phyloP scores from a whole-genome alignment of 2,113 vertebrate species.

The Seriola dumerili region DNA sequence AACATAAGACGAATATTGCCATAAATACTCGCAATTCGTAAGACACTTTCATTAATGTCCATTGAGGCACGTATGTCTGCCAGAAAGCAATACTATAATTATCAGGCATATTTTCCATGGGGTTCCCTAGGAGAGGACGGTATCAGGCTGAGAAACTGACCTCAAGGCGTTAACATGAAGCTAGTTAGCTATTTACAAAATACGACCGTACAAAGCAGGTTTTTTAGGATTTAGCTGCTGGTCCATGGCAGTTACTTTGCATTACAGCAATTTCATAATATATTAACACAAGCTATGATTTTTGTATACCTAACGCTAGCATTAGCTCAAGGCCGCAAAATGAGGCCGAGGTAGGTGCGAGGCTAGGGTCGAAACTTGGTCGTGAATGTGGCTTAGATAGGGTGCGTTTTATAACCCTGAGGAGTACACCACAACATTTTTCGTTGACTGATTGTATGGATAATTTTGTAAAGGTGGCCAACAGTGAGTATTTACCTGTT shows the following conservation, averaged over 20 bases:
- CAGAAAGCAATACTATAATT: neutral
- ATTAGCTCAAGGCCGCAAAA: slow-evolving; percentile 72
- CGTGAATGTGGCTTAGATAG: neutral
- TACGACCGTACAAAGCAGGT: neutral
- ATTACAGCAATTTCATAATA: neutral
- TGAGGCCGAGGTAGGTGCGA: slow-evolving; percentile 31
- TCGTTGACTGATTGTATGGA: accelerated
- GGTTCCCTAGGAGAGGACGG: neutral
- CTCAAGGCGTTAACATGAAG: neutral
- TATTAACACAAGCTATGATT: neutral
- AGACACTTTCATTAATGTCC: neutral
- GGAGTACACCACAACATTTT: accelerated
- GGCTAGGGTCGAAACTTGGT: neutral
- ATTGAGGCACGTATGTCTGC: neutral
- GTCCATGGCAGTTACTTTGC: accelerated
- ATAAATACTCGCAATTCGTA: neutral
- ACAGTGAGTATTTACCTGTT: slow-evolving; percentile 54
- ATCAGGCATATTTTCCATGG: too few relatives aligned
- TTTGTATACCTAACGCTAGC: slow-evolving; percentile 27
- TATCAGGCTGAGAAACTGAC: neutral
- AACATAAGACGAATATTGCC: neutral
- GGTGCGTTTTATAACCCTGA: accelerated
- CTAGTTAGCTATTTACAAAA: neutral
- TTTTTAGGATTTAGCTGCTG: neutral
- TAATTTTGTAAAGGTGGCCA: accelerated